Conservation (phyloP, 2,888 invertebrate genomes). For the Sinelater perroti region DNA sequence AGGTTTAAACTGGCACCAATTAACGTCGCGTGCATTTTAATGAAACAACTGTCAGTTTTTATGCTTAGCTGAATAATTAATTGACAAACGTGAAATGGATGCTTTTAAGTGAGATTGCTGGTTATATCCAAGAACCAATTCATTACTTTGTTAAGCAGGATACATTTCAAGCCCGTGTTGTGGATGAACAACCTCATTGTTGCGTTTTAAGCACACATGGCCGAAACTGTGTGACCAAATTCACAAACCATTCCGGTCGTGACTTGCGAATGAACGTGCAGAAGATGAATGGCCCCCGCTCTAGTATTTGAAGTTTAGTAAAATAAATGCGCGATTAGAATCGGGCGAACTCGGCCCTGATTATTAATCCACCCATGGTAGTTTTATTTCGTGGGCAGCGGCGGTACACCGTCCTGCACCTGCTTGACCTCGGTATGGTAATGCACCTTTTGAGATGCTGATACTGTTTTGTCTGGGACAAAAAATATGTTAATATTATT, state of each 20-base stretch:
- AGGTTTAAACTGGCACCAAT: no score
- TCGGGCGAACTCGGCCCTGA: neutral
- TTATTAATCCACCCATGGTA: neutral
- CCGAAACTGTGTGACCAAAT: neutral
- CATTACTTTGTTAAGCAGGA: no score
- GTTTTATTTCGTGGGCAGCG: neutral
- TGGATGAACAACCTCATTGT: neutral
- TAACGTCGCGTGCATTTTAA: no score
- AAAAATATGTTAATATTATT: no score
- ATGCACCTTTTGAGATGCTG: no score
- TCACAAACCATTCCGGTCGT: neutral
- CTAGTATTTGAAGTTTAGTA: neutral
- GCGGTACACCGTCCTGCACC: neutral
- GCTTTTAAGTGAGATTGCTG: no score
- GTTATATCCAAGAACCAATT: no score
- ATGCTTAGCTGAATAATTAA: no score
- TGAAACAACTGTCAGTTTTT: no score
- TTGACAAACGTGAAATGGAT: no score
- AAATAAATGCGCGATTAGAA: constrained; percentile 1
- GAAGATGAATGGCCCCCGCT: neutral
- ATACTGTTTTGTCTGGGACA: no score
- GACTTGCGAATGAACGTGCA: neutral
- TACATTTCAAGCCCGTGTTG: no score
- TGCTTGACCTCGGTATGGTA: neutral
- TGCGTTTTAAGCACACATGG: neutral